Evolutionary conservation across 2,797 vertebrate genomes (phyloP), one percentile per base, ranked within the genome.

Genomic region (Trachops cirrhosus): DNA sequence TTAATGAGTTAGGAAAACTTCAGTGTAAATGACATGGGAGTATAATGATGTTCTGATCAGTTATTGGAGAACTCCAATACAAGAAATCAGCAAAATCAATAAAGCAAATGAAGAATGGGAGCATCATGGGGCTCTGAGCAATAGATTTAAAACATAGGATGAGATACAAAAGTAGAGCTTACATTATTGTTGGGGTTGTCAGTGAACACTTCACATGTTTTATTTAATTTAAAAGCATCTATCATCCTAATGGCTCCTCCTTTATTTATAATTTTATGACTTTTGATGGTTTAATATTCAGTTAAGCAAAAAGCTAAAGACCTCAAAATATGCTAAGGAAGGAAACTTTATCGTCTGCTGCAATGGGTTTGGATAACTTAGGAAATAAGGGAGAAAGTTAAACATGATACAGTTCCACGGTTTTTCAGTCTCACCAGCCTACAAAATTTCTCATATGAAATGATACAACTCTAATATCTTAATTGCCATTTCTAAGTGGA

Each of bases 181-280:
- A 62, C 67, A 64, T 79, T 91, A 73, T 29, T 86, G 22, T 68
- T 37, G 15, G 48, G 21, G 54, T 78, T 91, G 75, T 59, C 59
- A 85, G 22, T 39, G 67, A 88, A 71, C 3, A 80, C 7, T 93
- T 85, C 7, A 75, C 82, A 73, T 77, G 37, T 79, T 96, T 91
- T 52, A 12, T 87, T 95, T 92, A 71, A 93, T 48, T 96, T 89
- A 92, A 93, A 94, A 93, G 3, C 41, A 91, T 50, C 67, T 83
- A 18, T 78, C 64, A 74, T 86, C 29, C 19, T 48, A 85, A 54
- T 48, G 37, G 34, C 70, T 67, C 59, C 59, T 90, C 9, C 22
- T 39, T 14, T 19, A 59, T 34, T 83, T 83, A 78, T 59, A 84
- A 68, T 68, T 57, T 24, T 91, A 44, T 74, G 15, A 94, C 26